Percentiles rank a stretch among this genome's conserved stretches.
These are phyloP conservation scores for Drosophila limbata DNA, from an alignment of 2,888 invertebrate genomes.

Conservation along the genomic window DNA sequence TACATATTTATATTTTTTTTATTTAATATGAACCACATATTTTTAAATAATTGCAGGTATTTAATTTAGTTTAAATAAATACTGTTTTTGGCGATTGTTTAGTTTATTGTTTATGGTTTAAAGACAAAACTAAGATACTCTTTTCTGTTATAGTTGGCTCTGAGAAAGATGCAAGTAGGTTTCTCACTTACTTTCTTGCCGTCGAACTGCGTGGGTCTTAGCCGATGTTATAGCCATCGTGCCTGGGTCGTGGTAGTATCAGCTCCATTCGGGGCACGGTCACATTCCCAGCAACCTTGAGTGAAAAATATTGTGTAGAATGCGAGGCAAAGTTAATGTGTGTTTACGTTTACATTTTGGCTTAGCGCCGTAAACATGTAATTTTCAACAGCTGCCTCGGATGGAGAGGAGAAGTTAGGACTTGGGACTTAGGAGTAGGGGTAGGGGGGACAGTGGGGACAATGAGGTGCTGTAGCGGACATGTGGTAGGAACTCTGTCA, in stretches of 20 bases:
- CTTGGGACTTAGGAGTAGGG: not conserved
- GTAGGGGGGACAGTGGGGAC: not conserved
- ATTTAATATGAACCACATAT: too few species aligned
- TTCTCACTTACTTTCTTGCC: conserved; percentile 4
- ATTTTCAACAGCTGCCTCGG: conserved; percentile 59
- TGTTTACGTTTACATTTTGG: conserved; percentile 78
- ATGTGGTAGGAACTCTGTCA: conserved; percentile 40
- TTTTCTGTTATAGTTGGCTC: not conserved
- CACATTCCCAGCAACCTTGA: conserved; percentile 63
- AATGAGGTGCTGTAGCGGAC: conserved; percentile 29
- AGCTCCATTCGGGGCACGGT: conserved; percentile 8
- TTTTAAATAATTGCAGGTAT: too few species aligned
- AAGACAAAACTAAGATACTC: not conserved
- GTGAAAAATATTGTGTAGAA: conserved; percentile 74
- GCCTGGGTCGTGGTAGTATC: not conserved
- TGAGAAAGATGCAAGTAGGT: conserved; percentile 31
- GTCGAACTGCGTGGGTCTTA: conserved; percentile 3
- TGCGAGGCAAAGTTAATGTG: conserved; percentile 76
- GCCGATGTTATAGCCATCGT: conserved; percentile 8
- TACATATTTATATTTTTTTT: too few species aligned
- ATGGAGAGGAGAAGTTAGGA: not conserved
- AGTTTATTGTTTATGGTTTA: too few species aligned
- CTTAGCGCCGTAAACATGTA: conserved; percentile 78
- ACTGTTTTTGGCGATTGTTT: too few species aligned
- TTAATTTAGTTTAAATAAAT: too few species aligned